These are phyloP conservation scores for Tringa solitaria DNA, from an alignment of 2,113 vertebrate species.

Conservation along the genomic window DNA sequence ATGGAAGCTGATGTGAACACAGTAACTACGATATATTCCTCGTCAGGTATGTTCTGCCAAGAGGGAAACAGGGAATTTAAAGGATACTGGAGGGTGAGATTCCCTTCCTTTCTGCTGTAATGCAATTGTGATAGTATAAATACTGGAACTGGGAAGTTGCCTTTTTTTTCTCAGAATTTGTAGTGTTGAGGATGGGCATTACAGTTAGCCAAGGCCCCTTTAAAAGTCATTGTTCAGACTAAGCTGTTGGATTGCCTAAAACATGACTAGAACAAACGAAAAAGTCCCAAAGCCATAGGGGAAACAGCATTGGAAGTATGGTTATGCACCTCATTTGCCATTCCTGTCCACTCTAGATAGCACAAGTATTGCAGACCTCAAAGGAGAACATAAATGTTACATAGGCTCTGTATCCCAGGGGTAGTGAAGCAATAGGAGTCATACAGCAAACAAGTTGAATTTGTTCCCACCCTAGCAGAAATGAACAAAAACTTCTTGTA, in stretches of 20 bases:
- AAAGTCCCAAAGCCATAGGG: not conserved
- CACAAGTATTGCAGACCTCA: not conserved
- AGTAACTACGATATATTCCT: constrained; percentile 80
- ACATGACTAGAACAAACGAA: not conserved
- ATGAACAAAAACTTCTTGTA: not conserved
- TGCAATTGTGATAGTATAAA: not conserved
- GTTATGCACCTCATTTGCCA: not conserved
- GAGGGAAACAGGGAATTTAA: not conserved
- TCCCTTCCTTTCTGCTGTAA: not conserved
- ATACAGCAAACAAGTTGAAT: not conserved
- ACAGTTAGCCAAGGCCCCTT: not conserved
- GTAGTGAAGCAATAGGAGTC: not conserved
- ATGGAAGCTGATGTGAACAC: constrained; percentile 75
- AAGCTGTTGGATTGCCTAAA: not conserved
- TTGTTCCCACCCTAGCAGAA: not conserved
- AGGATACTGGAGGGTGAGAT: not conserved
- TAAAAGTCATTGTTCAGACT: not conserved
- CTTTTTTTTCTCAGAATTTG: not conserved
- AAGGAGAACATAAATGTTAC: not conserved
- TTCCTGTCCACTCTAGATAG: not conserved
- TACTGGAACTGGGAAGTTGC: not conserved
- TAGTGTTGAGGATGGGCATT: not conserved
- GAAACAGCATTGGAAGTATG: not conserved
- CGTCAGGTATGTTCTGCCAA: constrained; percentile 77
- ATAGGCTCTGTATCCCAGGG: not conserved